A percentile compares a stretch with the other conserved stretches of the same genome.
Conservation (phyloP, 30 jellyfish, hydroid and myxozoan genomes). For the Cassiopea xamachana region DNA sequence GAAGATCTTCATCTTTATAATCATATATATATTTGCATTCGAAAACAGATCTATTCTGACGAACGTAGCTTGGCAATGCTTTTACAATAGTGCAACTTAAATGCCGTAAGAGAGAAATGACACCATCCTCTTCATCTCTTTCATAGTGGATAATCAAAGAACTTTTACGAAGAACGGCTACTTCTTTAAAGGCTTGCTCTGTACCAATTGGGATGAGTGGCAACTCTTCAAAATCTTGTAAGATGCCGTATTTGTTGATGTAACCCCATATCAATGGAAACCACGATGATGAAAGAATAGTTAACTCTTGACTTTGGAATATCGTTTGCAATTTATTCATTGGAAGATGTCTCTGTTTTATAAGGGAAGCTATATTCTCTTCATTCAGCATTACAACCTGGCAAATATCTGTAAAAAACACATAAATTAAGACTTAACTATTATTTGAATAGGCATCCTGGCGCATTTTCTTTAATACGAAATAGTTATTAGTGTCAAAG, state of each 20-base stretch:
- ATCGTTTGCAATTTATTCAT: neutral
- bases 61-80: conserved; percentile 24
- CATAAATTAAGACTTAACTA: neutral
- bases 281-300: conserved; percentile 3
- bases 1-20: neutral
- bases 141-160: neutral
- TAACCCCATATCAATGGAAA: conserved; percentile 36
- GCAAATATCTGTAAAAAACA: neutral
- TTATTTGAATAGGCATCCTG: neutral
- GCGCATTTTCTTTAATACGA: too few relatives aligned
- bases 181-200: neutral
- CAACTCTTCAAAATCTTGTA: conserved; percentile 15
- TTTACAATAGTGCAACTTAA: conserved; percentile 17
- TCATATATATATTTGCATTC: neutral
- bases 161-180: neutral
- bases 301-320: neutral
- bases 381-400: neutral
- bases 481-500: too few relatives aligned
- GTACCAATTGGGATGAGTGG: conserved; percentile 30
- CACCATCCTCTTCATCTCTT: neutral
- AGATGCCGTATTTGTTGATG: neutral
- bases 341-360: neutral
- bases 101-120: neutral
- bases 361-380: neutral
- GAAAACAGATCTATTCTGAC: conserved; percentile 19